These are phyloP conservation scores for Venustaconcha ellipsiformis DNA, from an alignment of 1,140 invertebrate genomes.

Conservation along the genomic window DNA sequence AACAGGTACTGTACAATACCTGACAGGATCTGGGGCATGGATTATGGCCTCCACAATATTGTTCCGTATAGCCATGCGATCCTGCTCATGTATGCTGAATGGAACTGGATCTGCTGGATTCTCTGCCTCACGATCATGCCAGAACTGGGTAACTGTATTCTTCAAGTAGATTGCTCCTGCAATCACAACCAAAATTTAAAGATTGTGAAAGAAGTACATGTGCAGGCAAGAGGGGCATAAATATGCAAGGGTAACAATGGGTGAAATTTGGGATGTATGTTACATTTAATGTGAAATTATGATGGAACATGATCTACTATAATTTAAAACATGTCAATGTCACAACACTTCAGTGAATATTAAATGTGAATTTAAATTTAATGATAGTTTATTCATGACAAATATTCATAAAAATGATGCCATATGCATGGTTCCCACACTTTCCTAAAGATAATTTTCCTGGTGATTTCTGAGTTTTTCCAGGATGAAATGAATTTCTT, in stretches of 20 bases:
- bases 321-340: too few relatives aligned
- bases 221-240: background rate
- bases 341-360: too few relatives aligned
- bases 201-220: too few relatives aligned
- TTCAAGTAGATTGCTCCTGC: slow-evolving; percentile 94
- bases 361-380: too few relatives aligned
- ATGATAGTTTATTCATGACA: too few relatives aligned
- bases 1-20: slow-evolving; percentile 69
- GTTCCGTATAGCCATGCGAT: slow-evolving; percentile 91
- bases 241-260: background rate
- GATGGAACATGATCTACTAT: background rate
- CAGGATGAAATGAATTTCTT: too few relatives aligned
- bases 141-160: slow-evolving; percentile 90
- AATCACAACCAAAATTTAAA: slow-evolving; percentile 28
- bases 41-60: slow-evolving; percentile 96
- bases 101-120: slow-evolving; percentile 78
- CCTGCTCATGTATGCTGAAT: slow-evolving; percentile 96
- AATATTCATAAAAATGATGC: too few relatives aligned
- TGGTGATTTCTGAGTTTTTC: too few relatives aligned
- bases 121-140: slow-evolving; percentile 83
- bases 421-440: too few relatives aligned
- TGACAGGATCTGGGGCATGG: slow-evolving; percentile 88
- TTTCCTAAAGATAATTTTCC: too few relatives aligned
- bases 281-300: background rate
- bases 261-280: background rate